Evolutionary conservation across 2,797 vertebrate genomes (phyloP), one percentile per base, ranked within the genome.

Genomic region (Threskiornis aethiopicus): DNA sequence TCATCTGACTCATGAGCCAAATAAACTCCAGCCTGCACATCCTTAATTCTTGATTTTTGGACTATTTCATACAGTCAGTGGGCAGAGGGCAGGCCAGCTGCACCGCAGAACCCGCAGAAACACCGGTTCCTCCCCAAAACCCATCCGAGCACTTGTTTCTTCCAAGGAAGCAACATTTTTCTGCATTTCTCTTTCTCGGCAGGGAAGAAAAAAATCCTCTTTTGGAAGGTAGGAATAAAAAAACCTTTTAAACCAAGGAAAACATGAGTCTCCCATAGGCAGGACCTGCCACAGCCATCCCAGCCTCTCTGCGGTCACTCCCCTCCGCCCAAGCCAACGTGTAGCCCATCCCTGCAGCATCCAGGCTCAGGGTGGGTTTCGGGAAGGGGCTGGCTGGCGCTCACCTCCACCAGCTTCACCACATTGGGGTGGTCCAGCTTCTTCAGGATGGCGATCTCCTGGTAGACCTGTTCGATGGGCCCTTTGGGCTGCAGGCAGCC

Each of bases 381-480:
- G 41, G 81, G 52, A 57, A 55, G 66, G 26, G n/a, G 47, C 16
- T 28, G 21, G 12, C 11, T 3, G 5, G 70, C 0, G 0, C 97
- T 97, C 77, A 99, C 99, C 99, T 99, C 99, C 67, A 99, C 99
- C 79, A 99, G 98, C 96, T 99, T 99, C 92, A 99, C 99, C 82
- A 99, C 99, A 6, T 99, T 99, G 80, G 99, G 98, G 96, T 99
- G 99, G 96, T 99, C 99, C 73, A 99, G 98, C 97, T 99, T 99
- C 97, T 99, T 99, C 69, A 99, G 98, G 97, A 99, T 99, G 97
- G 99, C 99, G 4, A 99, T 99, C 97, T 99, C 99, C 95, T 99
- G 99, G 97, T 99, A 99, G 79, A 99, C 99, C 69, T 99, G 98
- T 76, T 99, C 99, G 5, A 99, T 99, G 54, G 99, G 99, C 19